Conservation (phyloP, 2,113 vertebrate genomes). For the Chaenocephalus aceratus region DNA sequence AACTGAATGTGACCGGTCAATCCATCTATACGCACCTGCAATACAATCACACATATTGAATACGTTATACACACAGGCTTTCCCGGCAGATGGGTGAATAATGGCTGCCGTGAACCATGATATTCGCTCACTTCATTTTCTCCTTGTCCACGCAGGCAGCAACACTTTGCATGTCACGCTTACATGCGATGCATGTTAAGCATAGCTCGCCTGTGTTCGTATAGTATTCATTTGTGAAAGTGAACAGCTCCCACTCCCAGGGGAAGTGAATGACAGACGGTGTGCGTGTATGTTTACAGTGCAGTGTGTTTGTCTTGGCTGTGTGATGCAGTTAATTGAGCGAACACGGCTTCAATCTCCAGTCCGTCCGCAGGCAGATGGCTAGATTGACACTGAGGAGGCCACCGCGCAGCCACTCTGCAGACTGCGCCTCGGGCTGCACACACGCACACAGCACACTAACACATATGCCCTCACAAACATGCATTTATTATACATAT, state of each 20-base stretch:
- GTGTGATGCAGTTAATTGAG: slow-evolving; percentile 81
- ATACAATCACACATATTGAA: slow-evolving; percentile 27
- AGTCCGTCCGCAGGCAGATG: slow-evolving; percentile 79
- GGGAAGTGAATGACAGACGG: slow-evolving; percentile 65
- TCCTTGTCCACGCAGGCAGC: not conserved
- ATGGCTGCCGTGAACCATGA: not conserved
- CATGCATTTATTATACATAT: slow-evolving; percentile 18
- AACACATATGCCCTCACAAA: slow-evolving; percentile 3
- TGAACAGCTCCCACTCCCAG: slow-evolving; percentile 28
- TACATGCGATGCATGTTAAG: slow-evolving; percentile 32
- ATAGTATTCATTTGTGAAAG: slow-evolving; percentile 36
- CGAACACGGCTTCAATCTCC: slow-evolving; percentile 75
- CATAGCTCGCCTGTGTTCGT: slow-evolving; percentile 36
- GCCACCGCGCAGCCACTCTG: slow-evolving; percentile 64
- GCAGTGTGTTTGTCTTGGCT: slow-evolving; percentile 76
- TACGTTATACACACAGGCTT: not conserved
- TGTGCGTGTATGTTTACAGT: slow-evolving; percentile 62
- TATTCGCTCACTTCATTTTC: slow-evolving; percentile 6
- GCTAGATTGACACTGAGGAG: slow-evolving; percentile 74
- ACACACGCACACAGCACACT: not conserved
- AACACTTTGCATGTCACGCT: slow-evolving; percentile 17
- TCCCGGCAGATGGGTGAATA: slow-evolving; percentile 17
- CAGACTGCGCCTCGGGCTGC: slow-evolving; percentile 66
- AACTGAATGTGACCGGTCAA: slow-evolving; percentile 98
- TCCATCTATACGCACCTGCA: slow-evolving; percentile 94